Conservation (phyloP, 2,888 invertebrate genomes). For the Electrophaes corylata region DNA sequence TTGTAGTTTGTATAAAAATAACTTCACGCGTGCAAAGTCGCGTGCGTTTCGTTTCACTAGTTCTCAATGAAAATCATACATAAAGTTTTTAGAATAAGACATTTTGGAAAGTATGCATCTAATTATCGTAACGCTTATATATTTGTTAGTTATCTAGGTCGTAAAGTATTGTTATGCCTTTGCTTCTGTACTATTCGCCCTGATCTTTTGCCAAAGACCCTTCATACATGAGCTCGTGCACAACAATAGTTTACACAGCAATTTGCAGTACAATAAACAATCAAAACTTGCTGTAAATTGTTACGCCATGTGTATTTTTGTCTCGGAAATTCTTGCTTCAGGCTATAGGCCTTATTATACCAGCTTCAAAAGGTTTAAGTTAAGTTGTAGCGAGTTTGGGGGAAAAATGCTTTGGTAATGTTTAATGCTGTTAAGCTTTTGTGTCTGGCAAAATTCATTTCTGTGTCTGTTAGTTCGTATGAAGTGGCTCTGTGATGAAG, state of each 20-base stretch:
- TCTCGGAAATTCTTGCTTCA: conserved; percentile 57
- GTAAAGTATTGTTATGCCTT: too few species aligned
- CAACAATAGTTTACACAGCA: conserved; percentile 63
- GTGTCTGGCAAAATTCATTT: background rate
- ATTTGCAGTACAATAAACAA: conserved; percentile 70
- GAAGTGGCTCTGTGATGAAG: too few species aligned
- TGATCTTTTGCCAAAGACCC: conserved; percentile 21
- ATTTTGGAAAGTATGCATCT: too few species aligned
- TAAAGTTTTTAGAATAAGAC: too few species aligned
- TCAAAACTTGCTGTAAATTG: conserved; percentile 54
- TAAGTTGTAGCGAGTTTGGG: background rate
- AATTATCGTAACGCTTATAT: too few species aligned
- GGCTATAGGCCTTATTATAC: conserved; percentile 36
- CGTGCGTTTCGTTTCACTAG: too few species aligned
- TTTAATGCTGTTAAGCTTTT: background rate
- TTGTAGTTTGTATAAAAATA: too few species aligned
- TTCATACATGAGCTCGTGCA: conserved; percentile 34
- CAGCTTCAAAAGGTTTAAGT: conserved; percentile 10
- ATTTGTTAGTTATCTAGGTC: too few species aligned
- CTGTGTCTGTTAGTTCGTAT: background rate
- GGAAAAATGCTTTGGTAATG: background rate
- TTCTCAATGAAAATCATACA: too few species aligned
- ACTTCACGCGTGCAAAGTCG: too few species aligned
- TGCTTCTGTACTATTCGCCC: conserved; percentile 15
- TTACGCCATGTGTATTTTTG: conserved; percentile 69